Conservation (phyloP, 2,797 vertebrate genomes). For the Aeoliscus strigatus region DNA sequence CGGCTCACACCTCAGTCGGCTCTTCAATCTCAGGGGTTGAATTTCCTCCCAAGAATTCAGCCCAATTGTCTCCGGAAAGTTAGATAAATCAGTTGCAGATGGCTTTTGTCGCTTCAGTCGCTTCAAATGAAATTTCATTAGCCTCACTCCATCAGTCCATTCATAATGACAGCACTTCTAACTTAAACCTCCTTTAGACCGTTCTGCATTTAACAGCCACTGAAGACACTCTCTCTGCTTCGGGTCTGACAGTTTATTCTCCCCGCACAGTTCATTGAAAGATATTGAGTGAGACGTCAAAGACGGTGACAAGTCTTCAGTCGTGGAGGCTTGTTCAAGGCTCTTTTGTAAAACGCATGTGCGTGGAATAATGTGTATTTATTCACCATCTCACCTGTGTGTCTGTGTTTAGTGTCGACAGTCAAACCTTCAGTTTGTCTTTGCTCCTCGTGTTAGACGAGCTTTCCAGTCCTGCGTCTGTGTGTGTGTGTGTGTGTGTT, state of each 20-base stretch:
- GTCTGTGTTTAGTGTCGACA: no score
- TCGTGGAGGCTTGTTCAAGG: no score
- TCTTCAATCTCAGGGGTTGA: constrained; percentile 61
- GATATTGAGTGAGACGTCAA: constrained; percentile 36
- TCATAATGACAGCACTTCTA: constrained; percentile 51
- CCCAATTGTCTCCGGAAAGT: constrained; percentile 60
- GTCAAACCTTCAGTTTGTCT: no score
- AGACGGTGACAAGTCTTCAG: constrained; percentile 7
- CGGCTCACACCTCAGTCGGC: constrained; percentile 54
- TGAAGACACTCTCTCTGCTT: constrained; percentile 21
- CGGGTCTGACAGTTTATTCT: constrained; percentile 25
- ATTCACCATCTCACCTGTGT: no score
- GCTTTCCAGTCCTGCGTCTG: no score
- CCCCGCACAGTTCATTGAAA: constrained; percentile 20
- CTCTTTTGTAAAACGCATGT: no score
- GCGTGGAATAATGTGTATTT: no score
- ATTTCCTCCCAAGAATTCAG: constrained; percentile 55
- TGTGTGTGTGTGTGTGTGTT: no score
- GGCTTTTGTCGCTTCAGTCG: constrained; percentile 61
- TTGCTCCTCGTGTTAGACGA: no score
- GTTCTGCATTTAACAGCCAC: constrained; percentile 37
- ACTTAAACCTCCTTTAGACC: constrained; percentile 41
- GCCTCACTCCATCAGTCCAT: constrained; percentile 52
- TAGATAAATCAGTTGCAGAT: constrained; percentile 64
- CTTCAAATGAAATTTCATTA: constrained; percentile 60